These are phyloP conservation scores for Limenitis arthemis DNA, from an alignment of 2,888 invertebrate species.

Conservation along the genomic window DNA sequence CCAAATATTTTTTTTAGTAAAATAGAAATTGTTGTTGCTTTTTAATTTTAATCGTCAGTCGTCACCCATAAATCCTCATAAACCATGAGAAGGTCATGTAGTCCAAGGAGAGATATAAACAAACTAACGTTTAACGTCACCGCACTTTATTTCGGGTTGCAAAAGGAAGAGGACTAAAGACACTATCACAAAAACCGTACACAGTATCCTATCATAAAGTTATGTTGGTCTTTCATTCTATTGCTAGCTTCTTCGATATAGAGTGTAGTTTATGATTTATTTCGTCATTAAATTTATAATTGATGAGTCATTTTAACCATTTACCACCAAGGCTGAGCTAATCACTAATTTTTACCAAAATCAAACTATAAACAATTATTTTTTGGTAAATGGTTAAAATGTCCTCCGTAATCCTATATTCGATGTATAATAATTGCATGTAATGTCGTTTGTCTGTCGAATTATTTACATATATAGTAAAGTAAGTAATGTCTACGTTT, in stretches of 20 bases:
- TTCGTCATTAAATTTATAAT: constrained; percentile 9
- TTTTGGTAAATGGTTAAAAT: constrained; percentile 23
- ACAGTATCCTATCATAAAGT: constrained; percentile 14
- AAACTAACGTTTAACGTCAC: constrained; percentile 21
- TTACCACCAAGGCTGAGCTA: neutral
- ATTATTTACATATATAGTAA: constrained; percentile 17
- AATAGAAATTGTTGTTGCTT: no score
- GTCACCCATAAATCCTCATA: no score
- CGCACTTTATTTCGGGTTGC: constrained; percentile 25
- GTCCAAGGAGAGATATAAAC: constrained; percentile 21
- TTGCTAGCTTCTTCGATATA: constrained; percentile 22
- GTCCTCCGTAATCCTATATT: constrained; percentile 18
- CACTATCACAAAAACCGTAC: constrained; percentile 18
- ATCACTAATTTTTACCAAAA: no score
- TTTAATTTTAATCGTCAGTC: no score
- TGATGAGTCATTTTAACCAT: constrained; percentile 27
- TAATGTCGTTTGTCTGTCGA: constrained; percentile 39
- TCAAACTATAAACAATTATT: no score
- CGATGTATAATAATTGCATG: constrained; percentile 41
- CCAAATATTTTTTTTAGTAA: no score
- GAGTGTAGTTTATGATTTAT: constrained; percentile 15
- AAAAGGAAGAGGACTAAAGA: constrained; percentile 24
- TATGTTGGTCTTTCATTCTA: constrained; percentile 17
- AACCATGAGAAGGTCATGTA: neutral
- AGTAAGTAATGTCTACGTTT: constrained; percentile 23